Evolutionary conservation across 2,888 invertebrate species (phyloP).

Genomic region (Adelognathus sp.): DNA sequence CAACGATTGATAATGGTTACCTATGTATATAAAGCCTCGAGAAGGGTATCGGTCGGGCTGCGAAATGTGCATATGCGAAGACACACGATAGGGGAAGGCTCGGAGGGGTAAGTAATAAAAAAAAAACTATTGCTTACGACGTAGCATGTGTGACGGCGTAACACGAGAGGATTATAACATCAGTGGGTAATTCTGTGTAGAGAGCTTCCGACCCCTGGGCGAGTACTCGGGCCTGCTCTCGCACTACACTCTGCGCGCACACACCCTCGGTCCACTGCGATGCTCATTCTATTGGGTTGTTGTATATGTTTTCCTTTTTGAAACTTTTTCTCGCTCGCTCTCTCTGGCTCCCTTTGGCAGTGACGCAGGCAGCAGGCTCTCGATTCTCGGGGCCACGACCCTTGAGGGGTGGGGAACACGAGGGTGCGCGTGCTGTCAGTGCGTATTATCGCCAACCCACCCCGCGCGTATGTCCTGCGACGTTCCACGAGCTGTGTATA

Average conservation of each 20-base stretch:
- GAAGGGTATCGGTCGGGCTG: conserved; percentile 57
- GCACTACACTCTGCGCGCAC: conserved; percentile 24
- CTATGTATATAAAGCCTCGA: not conserved
- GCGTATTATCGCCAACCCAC: conserved; percentile 77
- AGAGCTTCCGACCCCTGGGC: conserved; percentile 61
- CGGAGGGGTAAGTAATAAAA: conserved; percentile 53
- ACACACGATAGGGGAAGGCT: conserved; percentile 38
- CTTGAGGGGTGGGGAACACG: conserved; percentile 47
- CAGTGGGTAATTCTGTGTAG: conserved; percentile 77
- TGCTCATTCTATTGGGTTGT: conserved; percentile 77
- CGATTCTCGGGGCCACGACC: conserved; percentile 58
- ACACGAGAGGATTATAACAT: conserved; percentile 81
- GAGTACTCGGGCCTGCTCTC: conserved; percentile 39
- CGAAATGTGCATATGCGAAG: conserved; percentile 72
- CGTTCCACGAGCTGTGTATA: conserved; percentile 33
- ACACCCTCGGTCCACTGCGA: conserved; percentile 68
- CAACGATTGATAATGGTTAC: conserved; percentile 17
- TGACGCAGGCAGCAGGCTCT: conserved; percentile 53
- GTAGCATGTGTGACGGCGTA: conserved; percentile 78
- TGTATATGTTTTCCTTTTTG: conserved; percentile 76
- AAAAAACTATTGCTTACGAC: conserved; percentile 75
- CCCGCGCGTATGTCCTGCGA: conserved; percentile 52
- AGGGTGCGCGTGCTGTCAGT: conserved; percentile 78
- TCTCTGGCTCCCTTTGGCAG: not conserved
- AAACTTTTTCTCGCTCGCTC: conserved; percentile 34